Evolutionary conservation across 1,140 invertebrate genomes (phyloP).

Genomic region (Leptinotarsa lineolata): DNA sequence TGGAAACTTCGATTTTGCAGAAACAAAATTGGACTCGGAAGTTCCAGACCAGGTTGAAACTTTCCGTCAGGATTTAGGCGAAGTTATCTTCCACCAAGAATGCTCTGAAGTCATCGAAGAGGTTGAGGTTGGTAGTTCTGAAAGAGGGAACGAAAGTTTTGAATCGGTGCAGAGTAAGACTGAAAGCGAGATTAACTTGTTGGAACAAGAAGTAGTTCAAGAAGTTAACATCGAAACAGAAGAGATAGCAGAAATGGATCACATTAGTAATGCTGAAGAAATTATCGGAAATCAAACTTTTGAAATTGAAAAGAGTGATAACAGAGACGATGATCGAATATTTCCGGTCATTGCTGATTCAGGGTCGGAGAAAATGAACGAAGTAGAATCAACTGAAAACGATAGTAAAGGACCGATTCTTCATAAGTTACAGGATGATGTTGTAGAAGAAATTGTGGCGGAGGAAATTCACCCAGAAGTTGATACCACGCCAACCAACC

Average conservation of each 20-base stretch:
- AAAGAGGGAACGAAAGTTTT: background rate
- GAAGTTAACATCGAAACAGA: background rate
- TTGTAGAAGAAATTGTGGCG: background rate
- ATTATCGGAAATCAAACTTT: background rate
- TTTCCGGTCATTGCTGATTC: background rate
- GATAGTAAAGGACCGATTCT: background rate
- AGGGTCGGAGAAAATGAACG: background rate
- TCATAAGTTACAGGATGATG: background rate
- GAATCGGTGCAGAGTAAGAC: background rate
- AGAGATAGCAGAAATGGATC: background rate
- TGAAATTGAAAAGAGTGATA: background rate
- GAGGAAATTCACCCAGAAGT: background rate
- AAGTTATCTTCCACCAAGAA: too few species aligned
- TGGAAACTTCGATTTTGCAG: too few species aligned
- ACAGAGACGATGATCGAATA: background rate
- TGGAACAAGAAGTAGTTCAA: background rate
- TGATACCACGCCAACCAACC: background rate
- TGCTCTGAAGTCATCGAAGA: background rate
- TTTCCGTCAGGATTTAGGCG: too few species aligned
- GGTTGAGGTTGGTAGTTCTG: background rate
- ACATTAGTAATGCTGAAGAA: background rate
- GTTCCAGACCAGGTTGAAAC: too few species aligned
- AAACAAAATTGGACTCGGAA: too few species aligned
- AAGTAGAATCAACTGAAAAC: background rate
- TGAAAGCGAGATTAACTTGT: background rate